Base-by-base conservation (phyloP, 2,113 vertebrate genomes). In the Panurus biarmicus region DNA sequence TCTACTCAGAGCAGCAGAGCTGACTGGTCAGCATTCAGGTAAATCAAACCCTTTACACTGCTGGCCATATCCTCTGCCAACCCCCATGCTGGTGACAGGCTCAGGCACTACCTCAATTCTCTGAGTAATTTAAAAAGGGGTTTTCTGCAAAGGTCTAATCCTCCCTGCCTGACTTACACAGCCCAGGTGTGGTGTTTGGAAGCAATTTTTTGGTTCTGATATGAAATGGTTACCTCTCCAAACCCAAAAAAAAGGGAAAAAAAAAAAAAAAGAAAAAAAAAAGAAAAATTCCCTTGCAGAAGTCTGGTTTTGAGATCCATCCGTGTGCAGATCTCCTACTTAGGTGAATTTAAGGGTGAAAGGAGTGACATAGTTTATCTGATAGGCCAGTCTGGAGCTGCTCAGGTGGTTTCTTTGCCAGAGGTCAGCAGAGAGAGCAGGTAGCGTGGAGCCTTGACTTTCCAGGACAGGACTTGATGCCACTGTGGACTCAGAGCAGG, bases 91-190 rank as follows among this genome's bases (percentile, higher is more conserved):
- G 57, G 15, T 28, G 67, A 45, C 40, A 76, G 26, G 40, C 14
- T 50, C 36, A 36, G 67, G 28, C 8, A 9, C 6, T 7, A 1
- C n/a, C 38, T 64, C 23, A 29, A 0, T n/a, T 44, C 42, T 45
- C 69, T 57, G 22, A 25, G 56, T 7, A 24, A 15, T 26, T 69
- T 62, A 50, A 50, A 83, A 91, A 28, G 4, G 5, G 6, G 0
- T 10, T 60, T 76, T 67, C 51, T 87, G 35, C 47, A 70, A 73
- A 66, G 20, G 38, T 11, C 45, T 73, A 6, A 24, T 65, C 28
- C 62, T 80, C 25, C 40, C 62, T 82, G 26, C 14, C 28, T 90
- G 61, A 8, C 10, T 90, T 62, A 45, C 7, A 11, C 10, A 18
- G 53, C 15, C 21, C 1, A 5, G 33, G 7, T 56, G 29, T 10